Conservation (phyloP, 2,113 vertebrate genomes). For the Hypanus sabinus region DNA sequence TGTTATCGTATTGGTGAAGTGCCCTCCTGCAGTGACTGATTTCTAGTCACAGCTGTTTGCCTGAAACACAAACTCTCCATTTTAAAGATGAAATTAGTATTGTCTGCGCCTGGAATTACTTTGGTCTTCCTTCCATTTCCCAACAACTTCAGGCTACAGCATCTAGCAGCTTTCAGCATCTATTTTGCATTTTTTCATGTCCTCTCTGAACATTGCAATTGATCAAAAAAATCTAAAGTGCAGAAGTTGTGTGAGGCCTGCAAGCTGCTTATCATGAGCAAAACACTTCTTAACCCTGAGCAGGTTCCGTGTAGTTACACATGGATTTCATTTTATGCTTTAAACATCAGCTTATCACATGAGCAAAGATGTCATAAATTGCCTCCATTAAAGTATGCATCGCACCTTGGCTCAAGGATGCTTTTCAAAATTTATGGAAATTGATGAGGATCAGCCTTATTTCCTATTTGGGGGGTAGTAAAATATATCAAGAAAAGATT, state of each 20-base stretch:
- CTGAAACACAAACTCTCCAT: conserved; percentile 10
- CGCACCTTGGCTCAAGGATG: background rate
- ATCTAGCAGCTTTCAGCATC: background rate
- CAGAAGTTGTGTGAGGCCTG: background rate
- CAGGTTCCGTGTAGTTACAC: conserved; percentile 5
- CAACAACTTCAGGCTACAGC: background rate
- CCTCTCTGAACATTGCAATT: too few relatives aligned
- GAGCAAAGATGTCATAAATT: background rate
- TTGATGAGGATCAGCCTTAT: background rate
- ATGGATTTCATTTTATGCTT: conserved; percentile 18
- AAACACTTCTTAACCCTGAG: background rate
- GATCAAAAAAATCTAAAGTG: background rate
- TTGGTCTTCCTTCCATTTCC: background rate
- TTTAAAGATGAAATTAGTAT: conserved; percentile 29
- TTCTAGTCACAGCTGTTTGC: conserved; percentile 31
- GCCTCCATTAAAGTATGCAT: background rate
- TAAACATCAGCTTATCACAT: background rate
- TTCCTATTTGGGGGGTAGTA: background rate
- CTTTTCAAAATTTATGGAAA: background rate
- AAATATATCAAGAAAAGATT: conserved; percentile 16
- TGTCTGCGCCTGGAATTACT: background rate
- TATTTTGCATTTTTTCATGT: background rate
- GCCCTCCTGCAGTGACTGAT: conserved; percentile 34
- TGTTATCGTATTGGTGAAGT: conserved; percentile 37
- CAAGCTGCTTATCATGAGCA: background rate